These are phyloP conservation scores for Manis crassicaudata DNA, from an alignment of 2,797 vertebrate genomes.

Conservation along the genomic window DNA sequence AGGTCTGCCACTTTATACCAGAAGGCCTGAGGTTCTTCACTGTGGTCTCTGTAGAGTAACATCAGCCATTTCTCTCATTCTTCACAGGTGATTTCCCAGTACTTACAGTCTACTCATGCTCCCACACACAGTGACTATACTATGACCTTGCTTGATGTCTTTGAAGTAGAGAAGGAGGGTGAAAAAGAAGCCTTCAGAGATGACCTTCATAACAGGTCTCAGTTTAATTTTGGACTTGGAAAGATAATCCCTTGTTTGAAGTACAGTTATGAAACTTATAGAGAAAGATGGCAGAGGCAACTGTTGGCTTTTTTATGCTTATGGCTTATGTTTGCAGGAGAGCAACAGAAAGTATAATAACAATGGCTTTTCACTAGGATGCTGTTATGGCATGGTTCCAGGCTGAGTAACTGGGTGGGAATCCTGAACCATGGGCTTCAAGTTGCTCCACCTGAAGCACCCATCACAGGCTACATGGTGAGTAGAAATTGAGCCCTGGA, in stretches of 20 bases:
- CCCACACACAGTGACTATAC: slow-evolving; percentile 91
- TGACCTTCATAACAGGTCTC: slow-evolving; percentile 90
- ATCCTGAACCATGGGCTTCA: slow-evolving; percentile 93
- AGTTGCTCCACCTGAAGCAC: slow-evolving; percentile 93
- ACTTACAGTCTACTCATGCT: slow-evolving; percentile 92
- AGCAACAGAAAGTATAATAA: neutral
- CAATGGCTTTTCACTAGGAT: slow-evolving; percentile 83
- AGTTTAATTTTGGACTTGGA: neutral
- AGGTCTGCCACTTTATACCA: neutral
- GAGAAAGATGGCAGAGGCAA: neutral
- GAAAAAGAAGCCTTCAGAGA: slow-evolving; percentile 88
- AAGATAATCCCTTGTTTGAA: neutral
- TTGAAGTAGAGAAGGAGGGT: slow-evolving; percentile 88
- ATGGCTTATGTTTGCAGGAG: neutral
- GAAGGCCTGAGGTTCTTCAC: neutral
- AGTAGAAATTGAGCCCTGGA: slow-evolving; percentile 54
- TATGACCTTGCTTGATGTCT: slow-evolving; percentile 91
- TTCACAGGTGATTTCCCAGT: slow-evolving; percentile 89
- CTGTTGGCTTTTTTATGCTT: neutral
- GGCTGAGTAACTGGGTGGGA: slow-evolving; percentile 94
- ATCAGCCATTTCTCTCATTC: neutral
- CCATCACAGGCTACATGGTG: slow-evolving; percentile 95
- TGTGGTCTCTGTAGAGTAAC: neutral
- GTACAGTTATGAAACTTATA: neutral
- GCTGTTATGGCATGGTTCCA: slow-evolving; percentile 95